Evolutionary conservation across 2,888 invertebrate genomes (phyloP), one percentile per base, ranked within the genome.

Genomic region (Dicyrtoma fusca): DNA sequence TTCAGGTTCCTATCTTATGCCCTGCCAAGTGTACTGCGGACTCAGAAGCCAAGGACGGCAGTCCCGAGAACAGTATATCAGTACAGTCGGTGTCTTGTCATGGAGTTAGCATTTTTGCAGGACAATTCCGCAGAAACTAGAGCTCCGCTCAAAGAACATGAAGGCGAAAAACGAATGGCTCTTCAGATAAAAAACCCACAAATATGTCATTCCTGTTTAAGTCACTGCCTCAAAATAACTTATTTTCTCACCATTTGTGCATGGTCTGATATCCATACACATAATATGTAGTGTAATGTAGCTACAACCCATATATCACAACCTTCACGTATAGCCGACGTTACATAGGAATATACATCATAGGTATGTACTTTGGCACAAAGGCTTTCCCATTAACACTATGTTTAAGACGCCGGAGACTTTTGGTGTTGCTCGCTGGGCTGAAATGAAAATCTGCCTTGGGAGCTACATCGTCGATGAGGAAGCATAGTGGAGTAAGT

Each of bases 151-250:
- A 68, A 70, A 44, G 62, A 72, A 66, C 66, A 69, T 65, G 66
- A 62, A 44, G 61, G 65, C 55, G 64, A 68, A 71, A 61, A 53
- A 42, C 23, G 73, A 69, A 66, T 66, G 66, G 53, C 55, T 53
- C 42, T 53, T 66, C 23, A 70, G 66, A 68, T 66, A 74, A 74
- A 71, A 63, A 62, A 42, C 62, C 64, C 55, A 47, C 71, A 63
- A 74, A 74, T 74, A 74, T 74, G 71, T 68, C 74, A 68, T 74
- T 74, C 45, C 74, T 71, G 57, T 71, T 70, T 68, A 68, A 68
- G 34, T 34, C 34, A 5, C 34, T 34, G 63, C 63, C 55, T 44
- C 49, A 62, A 71, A 74, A 74, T 74, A 74, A 71, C 62, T 74
- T 74, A 71, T 74, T 74, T 71, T 68, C 71, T 51, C 17, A 59